Conservation (phyloP, 2,113 vertebrate species). For the Clarias macrocephalus region DNA sequence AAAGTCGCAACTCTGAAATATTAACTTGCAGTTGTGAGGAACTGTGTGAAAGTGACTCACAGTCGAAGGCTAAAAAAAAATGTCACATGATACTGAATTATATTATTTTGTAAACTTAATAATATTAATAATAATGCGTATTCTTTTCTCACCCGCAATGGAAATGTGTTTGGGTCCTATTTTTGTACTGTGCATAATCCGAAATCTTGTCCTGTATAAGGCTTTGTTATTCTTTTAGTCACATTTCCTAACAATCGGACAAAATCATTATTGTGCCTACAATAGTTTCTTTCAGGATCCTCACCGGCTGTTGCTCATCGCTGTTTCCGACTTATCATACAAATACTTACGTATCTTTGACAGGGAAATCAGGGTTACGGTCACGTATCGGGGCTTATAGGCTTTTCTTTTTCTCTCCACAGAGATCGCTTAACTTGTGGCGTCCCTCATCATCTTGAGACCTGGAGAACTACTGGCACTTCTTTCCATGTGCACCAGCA, state of each 20-base stretch:
- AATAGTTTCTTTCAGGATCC: background rate
- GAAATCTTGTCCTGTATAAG: too few species aligned
- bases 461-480: background rate
- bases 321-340: background rate
- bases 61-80: background rate
- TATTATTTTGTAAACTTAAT: background rate
- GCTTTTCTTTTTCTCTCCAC: background rate
- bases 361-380: background rate
- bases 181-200: background rate
- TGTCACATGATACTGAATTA: background rate
- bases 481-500: background rate
- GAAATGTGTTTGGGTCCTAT: background rate
- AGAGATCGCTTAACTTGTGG: background rate
- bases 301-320: background rate
- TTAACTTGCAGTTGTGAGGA: background rate
- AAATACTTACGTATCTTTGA: background rate
- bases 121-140: background rate
- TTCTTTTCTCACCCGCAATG: background rate
- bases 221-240: background rate
- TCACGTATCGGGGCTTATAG: background rate
- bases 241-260: background rate
- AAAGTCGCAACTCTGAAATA: background rate
- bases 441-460: background rate
- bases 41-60: background rate
- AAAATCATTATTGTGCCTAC: background rate